Base-by-base conservation (phyloP, 1,140 invertebrate genomes). In the Trissolcus basalis region DNA sequence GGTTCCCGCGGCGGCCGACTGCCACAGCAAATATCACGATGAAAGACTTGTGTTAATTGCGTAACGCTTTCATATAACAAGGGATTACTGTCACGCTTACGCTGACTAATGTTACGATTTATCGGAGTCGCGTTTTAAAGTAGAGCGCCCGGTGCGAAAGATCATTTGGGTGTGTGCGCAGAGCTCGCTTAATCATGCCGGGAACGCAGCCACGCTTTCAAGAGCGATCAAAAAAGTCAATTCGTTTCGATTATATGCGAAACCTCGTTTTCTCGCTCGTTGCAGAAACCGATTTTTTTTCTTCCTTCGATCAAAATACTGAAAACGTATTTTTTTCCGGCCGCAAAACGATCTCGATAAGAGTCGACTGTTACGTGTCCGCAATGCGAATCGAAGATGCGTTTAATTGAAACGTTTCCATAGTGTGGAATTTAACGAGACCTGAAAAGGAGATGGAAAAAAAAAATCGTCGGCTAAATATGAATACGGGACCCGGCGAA, bases 31-130 rank as follows among this genome's bases (percentile, higher is more conserved):
- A 63, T 58, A 64, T 51, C 27, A 50, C 39, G 13, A 39, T 13
- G 12, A 32, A 27, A 41, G 58, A 64, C 69, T 72, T 59, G 59
- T 64, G 68, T 72, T 72, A 72, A 72, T 72, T 45, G 48, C 54
- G 69, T 27, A 72, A 72, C 69, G 13, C 55, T 73, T 60, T 60
- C 35, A 19, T 36, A 36, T 13, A 73, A 60, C 60, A 44, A 35
- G 11, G 54, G 43, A 72, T 72, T 65, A 65, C 55, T 9, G 53
- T 65, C 54, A 54, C 60, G 53, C 58, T 32, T 65, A 54, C 60
- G 51, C 45, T 72, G 70, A 73, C 54, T 73, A 65, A 65, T 65
- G 70, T 65, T 55, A 41, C 70, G 49, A 73, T 65, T 73, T 60
- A 73, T 73, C 55, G 70, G 19, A 44, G 48, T 65, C 27, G 61